Conservation (phyloP, 92 coral and sea anemone species). For the Isaurus tuberculatus region DNA sequence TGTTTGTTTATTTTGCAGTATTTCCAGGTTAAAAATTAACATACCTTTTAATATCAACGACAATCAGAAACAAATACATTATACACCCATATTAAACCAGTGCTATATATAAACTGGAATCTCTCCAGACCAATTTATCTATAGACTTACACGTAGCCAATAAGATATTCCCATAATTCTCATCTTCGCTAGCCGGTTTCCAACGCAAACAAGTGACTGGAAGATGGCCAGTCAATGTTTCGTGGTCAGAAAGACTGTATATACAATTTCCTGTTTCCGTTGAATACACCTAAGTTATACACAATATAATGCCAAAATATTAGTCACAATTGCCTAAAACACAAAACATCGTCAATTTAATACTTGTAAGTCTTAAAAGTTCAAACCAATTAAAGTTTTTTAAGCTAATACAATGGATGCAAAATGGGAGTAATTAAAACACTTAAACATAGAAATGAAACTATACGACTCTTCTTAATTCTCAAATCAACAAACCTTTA, state of each 20-base stretch:
- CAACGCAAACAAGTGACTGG: slow-evolving; percentile 98
- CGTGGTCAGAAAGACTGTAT: slow-evolving; percentile 92
- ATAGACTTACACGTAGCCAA: slow-evolving; percentile 83
- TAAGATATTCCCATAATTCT: slow-evolving; percentile 78
- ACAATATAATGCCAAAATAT: neutral
- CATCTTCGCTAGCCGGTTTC: slow-evolving; percentile 72
- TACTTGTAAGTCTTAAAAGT: neutral
- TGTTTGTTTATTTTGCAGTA: no score
- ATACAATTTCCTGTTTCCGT: slow-evolving; percentile 85
- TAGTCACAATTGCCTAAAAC: neutral
- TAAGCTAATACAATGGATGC: neutral
- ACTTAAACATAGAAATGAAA: neutral
- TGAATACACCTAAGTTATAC: slow-evolving; percentile 70
- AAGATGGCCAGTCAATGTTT: slow-evolving; percentile 78
- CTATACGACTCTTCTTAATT: neutral
- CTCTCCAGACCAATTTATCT: no score
- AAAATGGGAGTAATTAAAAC: neutral
- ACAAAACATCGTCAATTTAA: neutral
- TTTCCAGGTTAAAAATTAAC: no score
- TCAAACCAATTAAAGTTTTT: neutral
- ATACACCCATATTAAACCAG: no score
- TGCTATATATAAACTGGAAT: neutral
- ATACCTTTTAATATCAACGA: no score
- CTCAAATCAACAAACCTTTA: slow-evolving; percentile 66
- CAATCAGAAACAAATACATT: no score